Evolutionary conservation across 1,140 invertebrate species (phyloP), one percentile per base, ranked within the genome.

Genomic region (Psilanteris sp.): DNA sequence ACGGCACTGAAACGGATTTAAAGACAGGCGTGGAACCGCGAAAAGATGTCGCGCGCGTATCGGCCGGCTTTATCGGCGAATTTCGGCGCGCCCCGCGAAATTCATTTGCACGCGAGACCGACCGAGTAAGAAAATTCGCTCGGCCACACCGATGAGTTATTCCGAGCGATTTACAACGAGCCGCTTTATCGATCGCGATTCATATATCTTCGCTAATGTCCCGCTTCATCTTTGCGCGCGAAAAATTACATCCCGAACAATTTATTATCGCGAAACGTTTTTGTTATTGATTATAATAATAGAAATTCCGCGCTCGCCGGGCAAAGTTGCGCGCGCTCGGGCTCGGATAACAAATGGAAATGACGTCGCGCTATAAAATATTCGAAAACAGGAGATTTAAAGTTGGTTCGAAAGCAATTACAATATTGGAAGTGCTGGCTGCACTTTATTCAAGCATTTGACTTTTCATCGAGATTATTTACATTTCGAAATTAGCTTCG

Each of bases 391-490:
- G 7, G 34, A 41, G 27, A 15, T 37, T 14, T 20, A 41, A 50
- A 62, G 24, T 43, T 11, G 15, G 39, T 4, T 18, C 1, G 27
- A 66, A 34, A 43, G 18, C 37, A 52, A 43, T 52, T 54, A 54
- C 46, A 66, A 43, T 52, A 39, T 52, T 43, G 34, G 1, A 11
- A 14, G 37, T 31, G 8, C 29, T 7, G 10, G 16, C 18, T 20
- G 27, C 29, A 22, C 10, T 48, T 61, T 27, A 62, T 67, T 57
- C 50, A 24, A 9, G 5, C 18, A 13, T 55, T 46, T 37, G 27
- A 32, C 43, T 54, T 71, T 54, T 54, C 48, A 44, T 46, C 67
- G 26, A 34, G 5, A 44, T 59, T 68, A 57, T 68, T 50, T 57
- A 50, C 64, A 50, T 57, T 46, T 14, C 14, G 27, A 41, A 68